Conservation (phyloP, 2,113 vertebrate genomes). For the Galeopterus variegatus region DNA sequence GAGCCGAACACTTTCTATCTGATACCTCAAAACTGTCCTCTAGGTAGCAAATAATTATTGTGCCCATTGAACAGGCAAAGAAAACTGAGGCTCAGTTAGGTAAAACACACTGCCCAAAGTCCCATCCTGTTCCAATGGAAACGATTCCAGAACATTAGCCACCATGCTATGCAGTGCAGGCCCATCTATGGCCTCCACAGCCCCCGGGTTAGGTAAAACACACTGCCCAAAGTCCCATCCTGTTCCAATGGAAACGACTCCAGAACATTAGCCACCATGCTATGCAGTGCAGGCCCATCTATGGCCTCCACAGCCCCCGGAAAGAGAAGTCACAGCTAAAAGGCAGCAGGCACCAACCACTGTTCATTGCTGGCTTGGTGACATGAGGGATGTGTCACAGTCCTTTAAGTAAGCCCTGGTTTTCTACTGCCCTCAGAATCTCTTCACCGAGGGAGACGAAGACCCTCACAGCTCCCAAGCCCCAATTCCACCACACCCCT, state of each 20-base stretch:
- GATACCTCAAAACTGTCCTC: background rate
- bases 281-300: background rate
- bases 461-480: background rate
- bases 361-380: background rate
- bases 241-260: background rate
- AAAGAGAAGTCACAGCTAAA: background rate
- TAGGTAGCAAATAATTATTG: background rate
- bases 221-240: background rate
- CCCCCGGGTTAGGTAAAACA: background rate
- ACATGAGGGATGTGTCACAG: background rate
- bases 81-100: background rate
- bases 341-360: background rate
- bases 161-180: background rate
- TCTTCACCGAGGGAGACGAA: background rate
- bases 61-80: background rate
- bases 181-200: background rate
- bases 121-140: background rate
- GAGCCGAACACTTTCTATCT: background rate
- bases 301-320: background rate
- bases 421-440: background rate
- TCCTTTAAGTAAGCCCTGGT: background rate
- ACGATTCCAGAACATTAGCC: background rate
- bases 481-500: background rate
- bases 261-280: background rate
- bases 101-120: background rate